Conservation (phyloP, 2,888 invertebrate genomes). For the Pomacea canaliculata region DNA sequence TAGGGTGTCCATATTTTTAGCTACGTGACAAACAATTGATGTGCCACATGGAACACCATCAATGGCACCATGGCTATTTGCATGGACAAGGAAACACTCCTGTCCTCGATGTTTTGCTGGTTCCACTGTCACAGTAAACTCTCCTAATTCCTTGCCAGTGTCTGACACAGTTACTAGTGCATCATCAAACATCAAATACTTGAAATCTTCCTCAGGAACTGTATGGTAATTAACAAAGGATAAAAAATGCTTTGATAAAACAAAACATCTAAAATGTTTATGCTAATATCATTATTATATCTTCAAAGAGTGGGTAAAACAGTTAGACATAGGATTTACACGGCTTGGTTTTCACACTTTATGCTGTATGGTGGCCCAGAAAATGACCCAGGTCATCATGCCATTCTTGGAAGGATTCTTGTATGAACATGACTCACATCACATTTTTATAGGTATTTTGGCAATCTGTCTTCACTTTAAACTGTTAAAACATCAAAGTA, state of each 20-base stretch:
- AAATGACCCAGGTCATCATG: too few species aligned
- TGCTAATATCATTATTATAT: not conserved
- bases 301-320: not conserved
- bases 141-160: slow-evolving; percentile 67
- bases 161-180: slow-evolving; percentile 66
- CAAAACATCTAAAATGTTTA: not conserved
- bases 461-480: too few species aligned
- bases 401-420: too few species aligned
- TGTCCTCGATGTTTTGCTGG: slow-evolving; percentile 55
- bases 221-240: slow-evolving; percentile 20
- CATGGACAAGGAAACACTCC: slow-evolving; percentile 67
- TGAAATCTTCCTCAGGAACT: slow-evolving; percentile 64
- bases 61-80: slow-evolving; percentile 68
- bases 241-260: not conserved
- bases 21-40: slow-evolving; percentile 67
- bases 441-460: too few species aligned
- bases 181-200: slow-evolving; percentile 66
- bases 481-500: too few species aligned
- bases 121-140: slow-evolving; percentile 64
- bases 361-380: too few species aligned
- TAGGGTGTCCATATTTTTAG: slow-evolving; percentile 64
- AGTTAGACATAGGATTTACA: not conserved
- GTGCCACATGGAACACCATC: slow-evolving; percentile 70
- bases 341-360: too few species aligned
- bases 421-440: too few species aligned